Conservation (phyloP, 2,797 vertebrate genomes). For the Tenualosa ilisha region DNA sequence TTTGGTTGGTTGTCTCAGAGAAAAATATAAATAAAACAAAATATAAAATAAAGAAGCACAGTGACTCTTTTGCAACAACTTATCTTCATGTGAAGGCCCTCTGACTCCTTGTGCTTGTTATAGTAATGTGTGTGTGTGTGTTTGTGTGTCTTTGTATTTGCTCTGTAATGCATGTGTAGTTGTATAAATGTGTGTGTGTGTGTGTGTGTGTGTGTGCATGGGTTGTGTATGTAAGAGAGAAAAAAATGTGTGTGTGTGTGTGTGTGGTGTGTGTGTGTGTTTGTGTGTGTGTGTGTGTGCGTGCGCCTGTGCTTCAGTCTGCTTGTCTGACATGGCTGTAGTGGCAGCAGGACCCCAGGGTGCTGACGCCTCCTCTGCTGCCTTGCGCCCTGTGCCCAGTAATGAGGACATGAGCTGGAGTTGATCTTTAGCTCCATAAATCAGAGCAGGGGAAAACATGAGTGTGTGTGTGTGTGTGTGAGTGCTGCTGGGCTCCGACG, state of each 20-base stretch:
- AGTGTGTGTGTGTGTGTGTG: neutral
- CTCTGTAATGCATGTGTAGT: neutral
- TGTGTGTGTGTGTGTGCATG: neutral
- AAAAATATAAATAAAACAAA: neutral
- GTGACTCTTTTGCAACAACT: neutral
- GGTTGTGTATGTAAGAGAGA: neutral
- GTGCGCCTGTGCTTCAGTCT: neutral
- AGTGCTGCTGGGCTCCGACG: conserved; percentile 46
- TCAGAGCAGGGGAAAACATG: neutral
- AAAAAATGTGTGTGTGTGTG: neutral
- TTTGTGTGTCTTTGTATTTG: neutral
- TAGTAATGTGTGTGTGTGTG: neutral
- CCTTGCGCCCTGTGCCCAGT: neutral
- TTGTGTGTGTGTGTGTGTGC: neutral
- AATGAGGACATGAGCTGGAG: neutral
- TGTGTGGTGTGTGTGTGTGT: neutral
- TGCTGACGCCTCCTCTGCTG: neutral
- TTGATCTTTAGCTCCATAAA: neutral
- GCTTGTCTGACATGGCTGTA: conserved; percentile 19
- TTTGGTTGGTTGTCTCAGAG: neutral
- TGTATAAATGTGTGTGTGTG: neutral
- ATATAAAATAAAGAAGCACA: neutral
- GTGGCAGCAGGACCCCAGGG: conserved; percentile 8
- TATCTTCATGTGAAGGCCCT: neutral
- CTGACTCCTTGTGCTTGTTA: neutral